These are phyloP conservation scores for Sympetrum striolatum DNA, from an alignment of 2,888 invertebrate species.

Conservation along the genomic window DNA sequence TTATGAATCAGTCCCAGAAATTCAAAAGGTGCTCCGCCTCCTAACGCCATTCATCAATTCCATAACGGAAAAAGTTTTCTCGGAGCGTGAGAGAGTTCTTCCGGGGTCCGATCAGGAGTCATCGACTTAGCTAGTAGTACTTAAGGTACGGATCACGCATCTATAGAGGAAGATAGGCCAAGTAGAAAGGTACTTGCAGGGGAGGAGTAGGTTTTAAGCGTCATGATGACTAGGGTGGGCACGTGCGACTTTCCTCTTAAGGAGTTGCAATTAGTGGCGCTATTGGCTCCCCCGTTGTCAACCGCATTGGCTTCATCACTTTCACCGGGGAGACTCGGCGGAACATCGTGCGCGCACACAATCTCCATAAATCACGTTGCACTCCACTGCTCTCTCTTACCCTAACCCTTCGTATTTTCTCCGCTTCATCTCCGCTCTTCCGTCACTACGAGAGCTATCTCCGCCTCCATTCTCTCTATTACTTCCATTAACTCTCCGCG, in stretches of 20 bases:
- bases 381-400: background rate
- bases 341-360: conserved; percentile 20
- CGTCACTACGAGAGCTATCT: background rate
- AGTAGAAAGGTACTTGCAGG: background rate
- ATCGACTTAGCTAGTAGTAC: background rate
- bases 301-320: conserved; percentile 36
- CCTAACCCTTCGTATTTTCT: background rate
- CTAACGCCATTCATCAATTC: background rate
- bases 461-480: background rate
- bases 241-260: conserved; percentile 39
- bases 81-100: background rate
- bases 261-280: conserved; percentile 37
- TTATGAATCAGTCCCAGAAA: too few relatives aligned
- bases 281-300: conserved; percentile 40
- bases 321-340: background rate
- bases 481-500: background rate
- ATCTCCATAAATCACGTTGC: conserved; percentile 37
- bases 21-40: too few relatives aligned
- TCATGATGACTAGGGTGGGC: conserved; percentile 40
- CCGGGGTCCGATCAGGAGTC: background rate
- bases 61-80: background rate
- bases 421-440: background rate
- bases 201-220: conserved; percentile 1
- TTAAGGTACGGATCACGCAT: background rate
- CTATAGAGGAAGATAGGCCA: background rate